These are phyloP conservation scores for Neosilurus hyrtlii DNA, from an alignment of 2,797 vertebrate species.

Conservation along the genomic window DNA sequence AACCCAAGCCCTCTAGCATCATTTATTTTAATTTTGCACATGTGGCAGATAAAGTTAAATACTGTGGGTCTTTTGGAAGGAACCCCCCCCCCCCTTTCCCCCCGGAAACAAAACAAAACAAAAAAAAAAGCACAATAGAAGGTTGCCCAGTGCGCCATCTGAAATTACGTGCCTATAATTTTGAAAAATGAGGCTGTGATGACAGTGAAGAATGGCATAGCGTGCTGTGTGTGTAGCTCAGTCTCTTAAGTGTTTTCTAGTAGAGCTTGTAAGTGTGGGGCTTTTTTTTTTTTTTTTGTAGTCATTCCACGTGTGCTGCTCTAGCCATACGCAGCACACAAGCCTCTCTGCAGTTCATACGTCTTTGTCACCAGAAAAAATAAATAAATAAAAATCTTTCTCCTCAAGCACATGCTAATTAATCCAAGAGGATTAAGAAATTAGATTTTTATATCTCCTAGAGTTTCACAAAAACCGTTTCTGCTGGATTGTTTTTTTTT, in stretches of 20 bases:
- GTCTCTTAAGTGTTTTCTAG: slow-evolving; percentile 40
- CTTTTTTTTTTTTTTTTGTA: neutral
- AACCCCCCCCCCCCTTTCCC: too few relatives aligned
- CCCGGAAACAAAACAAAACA: neutral
- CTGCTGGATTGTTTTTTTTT: neutral
- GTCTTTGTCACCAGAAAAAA: slow-evolving; percentile 9
- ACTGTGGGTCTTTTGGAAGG: neutral
- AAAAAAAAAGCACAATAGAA: slow-evolving; percentile 32
- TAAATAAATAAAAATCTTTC: neutral
- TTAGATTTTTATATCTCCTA: neutral
- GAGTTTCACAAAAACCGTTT: neutral
- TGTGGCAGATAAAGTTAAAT: slow-evolving; percentile 25
- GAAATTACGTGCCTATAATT: slow-evolving; percentile 33
- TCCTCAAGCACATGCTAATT: slow-evolving; percentile 18
- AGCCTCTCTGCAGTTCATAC: slow-evolving; percentile 10
- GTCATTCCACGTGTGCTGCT: neutral
- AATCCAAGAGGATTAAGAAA: slow-evolving; percentile 36
- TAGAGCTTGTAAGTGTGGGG: neutral
- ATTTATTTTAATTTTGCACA: slow-evolving; percentile 40
- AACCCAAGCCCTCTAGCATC: neutral
- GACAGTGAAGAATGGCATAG: slow-evolving; percentile 32
- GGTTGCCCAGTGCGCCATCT: slow-evolving; percentile 35
- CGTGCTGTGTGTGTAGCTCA: slow-evolving; percentile 3
- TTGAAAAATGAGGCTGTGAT: slow-evolving; percentile 30
- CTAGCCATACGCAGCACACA: neutral